Evolutionary conservation across 2,888 invertebrate species (phyloP).

Genomic region (Tetragonisca angustula): DNA sequence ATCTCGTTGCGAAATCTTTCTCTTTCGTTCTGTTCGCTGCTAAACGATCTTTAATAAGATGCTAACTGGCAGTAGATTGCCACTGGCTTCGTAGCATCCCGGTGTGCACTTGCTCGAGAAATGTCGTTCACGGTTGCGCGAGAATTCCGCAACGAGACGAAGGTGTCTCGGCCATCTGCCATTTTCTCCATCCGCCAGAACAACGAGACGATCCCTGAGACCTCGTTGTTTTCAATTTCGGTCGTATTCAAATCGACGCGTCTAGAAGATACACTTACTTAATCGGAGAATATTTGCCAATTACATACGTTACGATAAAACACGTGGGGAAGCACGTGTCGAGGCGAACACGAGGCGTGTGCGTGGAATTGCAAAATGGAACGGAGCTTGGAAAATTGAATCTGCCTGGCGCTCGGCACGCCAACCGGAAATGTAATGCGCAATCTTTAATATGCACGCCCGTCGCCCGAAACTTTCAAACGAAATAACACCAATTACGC

Average conservation of each 20-base stretch:
- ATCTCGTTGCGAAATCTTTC: background rate
- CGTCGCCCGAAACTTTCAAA: slow-evolving; percentile 6
- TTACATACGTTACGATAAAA: background rate
- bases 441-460: slow-evolving; percentile 30
- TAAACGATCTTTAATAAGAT: slow-evolving; percentile 35
- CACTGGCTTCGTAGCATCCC: slow-evolving; percentile 15
- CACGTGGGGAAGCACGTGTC: background rate
- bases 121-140: slow-evolving; percentile 32
- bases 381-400: slow-evolving; percentile 1
- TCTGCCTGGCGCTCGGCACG: background rate
- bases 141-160: background rate
- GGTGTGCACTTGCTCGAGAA: slow-evolving; percentile 8
- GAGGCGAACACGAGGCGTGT: too few species aligned
- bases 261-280: background rate
- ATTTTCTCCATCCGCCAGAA: too few species aligned
- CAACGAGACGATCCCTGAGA: background rate
- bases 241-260: background rate
- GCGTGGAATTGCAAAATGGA: slow-evolving; percentile 9
- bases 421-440: slow-evolving; percentile 4
- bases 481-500: slow-evolving; percentile 17
- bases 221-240: background rate
- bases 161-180: background rate
- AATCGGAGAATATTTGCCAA: background rate
- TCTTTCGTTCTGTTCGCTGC: background rate
- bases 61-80: slow-evolving; percentile 34